Evolutionary conservation across 2,888 invertebrate genomes (phyloP).

Genomic region (Orchestes rusci): DNA sequence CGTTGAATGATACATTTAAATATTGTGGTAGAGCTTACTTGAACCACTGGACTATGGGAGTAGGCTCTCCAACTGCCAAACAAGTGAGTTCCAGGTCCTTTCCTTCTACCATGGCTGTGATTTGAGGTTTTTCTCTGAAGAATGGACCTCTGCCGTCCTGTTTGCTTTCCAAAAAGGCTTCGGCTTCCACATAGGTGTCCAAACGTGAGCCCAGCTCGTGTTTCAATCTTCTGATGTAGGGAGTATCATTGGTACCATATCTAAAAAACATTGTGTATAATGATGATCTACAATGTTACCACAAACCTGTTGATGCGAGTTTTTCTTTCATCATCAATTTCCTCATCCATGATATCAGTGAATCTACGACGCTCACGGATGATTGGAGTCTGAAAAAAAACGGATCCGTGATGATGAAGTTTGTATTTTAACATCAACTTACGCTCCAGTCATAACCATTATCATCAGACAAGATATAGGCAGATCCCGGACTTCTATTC

Average conservation of each 20-base stretch:
- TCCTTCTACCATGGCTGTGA: slow-evolving; percentile 73
- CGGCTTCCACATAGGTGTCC: slow-evolving; percentile 81
- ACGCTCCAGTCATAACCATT: slow-evolving; percentile 72
- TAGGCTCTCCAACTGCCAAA: slow-evolving; percentile 80
- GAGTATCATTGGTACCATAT: slow-evolving; percentile 61
- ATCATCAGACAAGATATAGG: slow-evolving; percentile 57
- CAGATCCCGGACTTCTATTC: slow-evolving; percentile 64
- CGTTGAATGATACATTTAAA: too few species aligned
- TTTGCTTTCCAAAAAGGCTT: slow-evolving; percentile 74
- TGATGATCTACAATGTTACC: too few species aligned
- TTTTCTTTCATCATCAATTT: slow-evolving; percentile 85
- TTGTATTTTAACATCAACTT: slow-evolving; percentile 34
- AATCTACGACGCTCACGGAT: slow-evolving; percentile 86
- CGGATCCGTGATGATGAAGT: not conserved
- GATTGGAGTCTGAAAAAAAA: slow-evolving; percentile 60
- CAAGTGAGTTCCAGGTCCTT: slow-evolving; percentile 72
- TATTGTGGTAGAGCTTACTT: too few species aligned
- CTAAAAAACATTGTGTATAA: too few species aligned
- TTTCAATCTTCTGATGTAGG: slow-evolving; percentile 65
- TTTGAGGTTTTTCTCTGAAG: slow-evolving; percentile 87
- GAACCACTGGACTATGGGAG: slow-evolving; percentile 85
- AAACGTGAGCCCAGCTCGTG: slow-evolving; percentile 78
- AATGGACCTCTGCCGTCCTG: slow-evolving; percentile 76
- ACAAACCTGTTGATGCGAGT: slow-evolving; percentile 70
- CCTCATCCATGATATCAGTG: slow-evolving; percentile 92